phyloP scores from a whole-genome alignment of 2,797 vertebrate genomes.

The Cyprinodon diabolis region DNA sequence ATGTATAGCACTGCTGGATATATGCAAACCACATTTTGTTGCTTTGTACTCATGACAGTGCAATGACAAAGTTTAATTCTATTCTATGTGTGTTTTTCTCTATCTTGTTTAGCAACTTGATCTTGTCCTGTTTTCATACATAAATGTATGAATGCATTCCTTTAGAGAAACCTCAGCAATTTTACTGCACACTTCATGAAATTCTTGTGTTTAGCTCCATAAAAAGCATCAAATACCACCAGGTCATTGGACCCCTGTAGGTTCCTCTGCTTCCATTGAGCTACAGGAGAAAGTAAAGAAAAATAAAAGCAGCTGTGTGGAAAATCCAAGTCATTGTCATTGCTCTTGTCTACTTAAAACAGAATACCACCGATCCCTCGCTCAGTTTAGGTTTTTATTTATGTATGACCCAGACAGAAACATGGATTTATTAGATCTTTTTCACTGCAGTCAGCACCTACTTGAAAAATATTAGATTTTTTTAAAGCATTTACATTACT shows the following conservation, averaged over 20 bases:
- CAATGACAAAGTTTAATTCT: too few species aligned
- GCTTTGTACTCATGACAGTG: too few species aligned
- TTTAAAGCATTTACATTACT: neutral
- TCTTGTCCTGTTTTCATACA: neutral
- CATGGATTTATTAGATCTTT: constrained; percentile 42
- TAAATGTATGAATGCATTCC: neutral
- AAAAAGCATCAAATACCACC: neutral
- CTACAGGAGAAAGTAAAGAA: constrained; percentile 19
- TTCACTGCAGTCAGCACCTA: constrained; percentile 10
- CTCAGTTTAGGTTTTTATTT: constrained; percentile 35
- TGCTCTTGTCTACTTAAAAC: constrained; percentile 42
- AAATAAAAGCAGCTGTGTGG: constrained; percentile 56
- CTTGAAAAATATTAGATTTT: constrained; percentile 3
- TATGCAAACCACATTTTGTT: too few species aligned
- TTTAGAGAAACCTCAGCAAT: neutral
- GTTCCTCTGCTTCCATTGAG: neutral
- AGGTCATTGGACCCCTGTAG: neutral
- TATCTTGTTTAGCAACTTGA: neutral
- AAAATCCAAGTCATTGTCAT: constrained; percentile 63
- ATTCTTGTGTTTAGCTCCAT: neutral
- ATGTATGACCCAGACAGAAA: constrained; percentile 45
- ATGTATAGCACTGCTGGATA: too few species aligned
- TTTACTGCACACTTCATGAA: neutral
- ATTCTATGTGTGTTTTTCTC: neutral
- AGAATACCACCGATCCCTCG: constrained; percentile 41